phyloP scores from a whole-genome alignment of 1,140 invertebrate genomes.

The Drosophila bocqueti region DNA sequence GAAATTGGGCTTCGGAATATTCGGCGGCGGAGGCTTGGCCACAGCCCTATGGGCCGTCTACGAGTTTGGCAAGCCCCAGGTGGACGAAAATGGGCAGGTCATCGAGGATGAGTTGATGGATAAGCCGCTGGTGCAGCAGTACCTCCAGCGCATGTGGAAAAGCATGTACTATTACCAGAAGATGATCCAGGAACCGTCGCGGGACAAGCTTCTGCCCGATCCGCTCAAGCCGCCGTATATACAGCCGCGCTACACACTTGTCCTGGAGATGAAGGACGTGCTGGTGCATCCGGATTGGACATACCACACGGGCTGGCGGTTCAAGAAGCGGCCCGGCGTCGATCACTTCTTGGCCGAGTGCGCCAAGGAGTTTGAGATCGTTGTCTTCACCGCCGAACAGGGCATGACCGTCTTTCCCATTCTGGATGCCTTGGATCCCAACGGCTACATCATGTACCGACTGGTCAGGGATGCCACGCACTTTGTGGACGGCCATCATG shows the following conservation, averaged over 20 bases:
- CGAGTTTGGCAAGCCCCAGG: conserved; percentile 90
- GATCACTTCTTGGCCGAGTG: conserved; percentile 97
- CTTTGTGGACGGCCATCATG: conserved; percentile 97
- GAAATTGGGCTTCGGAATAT: conserved; percentile 87
- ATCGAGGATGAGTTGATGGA: conserved; percentile 93
- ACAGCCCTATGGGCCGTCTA: conserved; percentile 87
- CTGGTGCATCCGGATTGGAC: conserved; percentile 99
- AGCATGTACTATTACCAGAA: conserved; percentile 93
- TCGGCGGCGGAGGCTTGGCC: conserved; percentile 86
- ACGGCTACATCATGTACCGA: conserved; percentile 94
- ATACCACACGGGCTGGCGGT: conserved; percentile 90
- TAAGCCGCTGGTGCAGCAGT: conserved; percentile 89
- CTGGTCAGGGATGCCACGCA: conserved; percentile 98
- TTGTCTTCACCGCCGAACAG: conserved; percentile 97
- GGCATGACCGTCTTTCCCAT: conserved; percentile 97
- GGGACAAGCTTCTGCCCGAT: conserved; percentile 97
- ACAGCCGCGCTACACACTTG: conserved; percentile 98
- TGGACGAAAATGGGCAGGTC: conserved; percentile 90
- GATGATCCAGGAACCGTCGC: conserved; percentile 97
- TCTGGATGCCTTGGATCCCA: conserved; percentile 96
- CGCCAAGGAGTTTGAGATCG: conserved; percentile 97
- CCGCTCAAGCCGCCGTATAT: conserved; percentile 95
- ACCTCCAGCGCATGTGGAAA: conserved; percentile 90
- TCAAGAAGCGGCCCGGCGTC: conserved; percentile 98
- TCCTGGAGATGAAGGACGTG: conserved; percentile 98